Conservation (phyloP, 2,888 invertebrate species). For the Tetheella fluctuosa region DNA sequence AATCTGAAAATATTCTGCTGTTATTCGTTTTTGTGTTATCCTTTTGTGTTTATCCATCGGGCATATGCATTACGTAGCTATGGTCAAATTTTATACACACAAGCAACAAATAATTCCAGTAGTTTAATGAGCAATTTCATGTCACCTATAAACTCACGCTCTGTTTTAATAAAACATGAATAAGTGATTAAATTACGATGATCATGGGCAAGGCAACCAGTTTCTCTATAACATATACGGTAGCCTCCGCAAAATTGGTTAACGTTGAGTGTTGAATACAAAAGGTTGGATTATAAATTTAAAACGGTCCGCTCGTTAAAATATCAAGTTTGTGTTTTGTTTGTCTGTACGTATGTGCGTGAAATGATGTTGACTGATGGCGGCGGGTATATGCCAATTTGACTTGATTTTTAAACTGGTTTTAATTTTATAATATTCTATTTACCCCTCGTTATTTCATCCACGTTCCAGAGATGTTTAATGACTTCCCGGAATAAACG, state of each 20-base stretch:
- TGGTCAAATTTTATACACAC: no score
- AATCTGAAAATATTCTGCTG: no score
- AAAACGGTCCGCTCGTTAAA: conserved; percentile 76
- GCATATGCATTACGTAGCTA: no score
- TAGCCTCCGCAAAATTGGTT: conserved; percentile 57
- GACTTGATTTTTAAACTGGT: background rate
- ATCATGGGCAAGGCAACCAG: conserved; percentile 6
- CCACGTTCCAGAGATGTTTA: background rate
- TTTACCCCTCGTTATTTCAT: background rate
- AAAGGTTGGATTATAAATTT: conserved; percentile 78
- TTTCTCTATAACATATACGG: conserved; percentile 46
- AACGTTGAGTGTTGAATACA: conserved; percentile 73
- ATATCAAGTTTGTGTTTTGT: conserved; percentile 58
- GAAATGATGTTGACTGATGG: conserved; percentile 10
- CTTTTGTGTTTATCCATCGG: no score
- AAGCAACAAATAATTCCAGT: background rate
- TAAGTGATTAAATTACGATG: conserved; percentile 13
- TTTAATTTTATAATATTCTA: conserved; percentile 1
- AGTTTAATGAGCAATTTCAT: conserved; percentile 10
- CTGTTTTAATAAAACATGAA: background rate
- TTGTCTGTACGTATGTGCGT: conserved; percentile 23
- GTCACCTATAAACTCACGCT: conserved; percentile 4
- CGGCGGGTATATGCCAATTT: conserved; percentile 10
- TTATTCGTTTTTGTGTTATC: no score
- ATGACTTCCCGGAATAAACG: no score